These are phyloP conservation scores for Osmoderma eremita DNA, from an alignment of 2,888 invertebrate genomes.

Conservation along the genomic window DNA sequence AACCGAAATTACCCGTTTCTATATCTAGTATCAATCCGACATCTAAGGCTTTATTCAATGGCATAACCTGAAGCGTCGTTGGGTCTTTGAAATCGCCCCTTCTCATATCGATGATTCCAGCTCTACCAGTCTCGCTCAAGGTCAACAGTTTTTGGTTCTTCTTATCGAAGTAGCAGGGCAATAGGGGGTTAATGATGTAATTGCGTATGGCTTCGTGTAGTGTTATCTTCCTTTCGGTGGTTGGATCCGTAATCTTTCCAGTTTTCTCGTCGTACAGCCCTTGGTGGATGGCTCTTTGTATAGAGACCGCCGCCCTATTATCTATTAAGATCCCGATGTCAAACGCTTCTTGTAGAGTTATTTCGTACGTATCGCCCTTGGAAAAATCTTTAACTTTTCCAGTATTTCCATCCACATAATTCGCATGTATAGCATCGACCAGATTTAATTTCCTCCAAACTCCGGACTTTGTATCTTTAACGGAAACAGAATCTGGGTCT, in stretches of 20 bases:
- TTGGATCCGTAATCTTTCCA: slow-evolving; percentile 85
- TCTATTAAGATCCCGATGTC: slow-evolving; percentile 83
- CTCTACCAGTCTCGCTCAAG: slow-evolving; percentile 82
- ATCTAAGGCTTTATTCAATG: slow-evolving; percentile 79
- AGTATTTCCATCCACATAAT: slow-evolving; percentile 77
- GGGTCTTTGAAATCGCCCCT: slow-evolving; percentile 82
- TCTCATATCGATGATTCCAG: slow-evolving; percentile 82
- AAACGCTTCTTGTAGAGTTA: slow-evolving; percentile 80
- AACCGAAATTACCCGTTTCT: slow-evolving; percentile 82
- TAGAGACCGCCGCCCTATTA: slow-evolving; percentile 81
- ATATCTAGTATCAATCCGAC: slow-evolving; percentile 86
- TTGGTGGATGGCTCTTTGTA: slow-evolving; percentile 87
- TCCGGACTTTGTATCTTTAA: slow-evolving; percentile 80
- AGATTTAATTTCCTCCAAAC: slow-evolving; percentile 81
- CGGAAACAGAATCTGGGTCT: slow-evolving; percentile 84
- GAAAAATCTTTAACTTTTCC: slow-evolving; percentile 78
- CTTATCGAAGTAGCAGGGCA: slow-evolving; percentile 84
- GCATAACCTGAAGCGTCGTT: slow-evolving; percentile 71
- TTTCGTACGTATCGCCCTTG: slow-evolving; percentile 71
- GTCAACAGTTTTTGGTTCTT: slow-evolving; percentile 77
- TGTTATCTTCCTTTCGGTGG: slow-evolving; percentile 80
- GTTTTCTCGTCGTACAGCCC: slow-evolving; percentile 84
- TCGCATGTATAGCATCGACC: slow-evolving; percentile 80
- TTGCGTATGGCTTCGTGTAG: slow-evolving; percentile 85
- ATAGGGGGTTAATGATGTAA: slow-evolving; percentile 81